phyloP scores from a whole-genome alignment of 2,888 invertebrate species.

The Leucophenga montana region DNA sequence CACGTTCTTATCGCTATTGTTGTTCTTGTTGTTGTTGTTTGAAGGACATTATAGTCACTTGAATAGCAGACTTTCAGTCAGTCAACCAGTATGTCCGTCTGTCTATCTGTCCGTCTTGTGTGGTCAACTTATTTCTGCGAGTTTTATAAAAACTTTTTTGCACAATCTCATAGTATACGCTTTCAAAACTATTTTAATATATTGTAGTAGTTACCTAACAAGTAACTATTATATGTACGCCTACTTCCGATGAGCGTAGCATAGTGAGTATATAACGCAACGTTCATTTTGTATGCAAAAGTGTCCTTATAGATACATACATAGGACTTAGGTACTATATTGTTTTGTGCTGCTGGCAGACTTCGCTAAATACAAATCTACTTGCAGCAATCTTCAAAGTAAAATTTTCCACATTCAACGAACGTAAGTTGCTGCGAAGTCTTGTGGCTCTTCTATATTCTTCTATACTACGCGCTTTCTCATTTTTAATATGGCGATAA shows the following conservation, averaged over 20 bases:
- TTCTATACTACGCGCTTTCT: not conserved
- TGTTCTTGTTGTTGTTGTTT: conserved; percentile 28
- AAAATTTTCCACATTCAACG: not conserved
- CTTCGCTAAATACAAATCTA: conserved; percentile 26
- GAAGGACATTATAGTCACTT: conserved; percentile 19
- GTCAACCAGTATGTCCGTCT: not conserved
- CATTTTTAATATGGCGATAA: conserved; percentile 41
- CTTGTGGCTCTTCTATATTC: not conserved
- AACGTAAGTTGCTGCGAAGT: no score
- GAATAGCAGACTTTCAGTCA: not conserved
- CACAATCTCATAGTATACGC: conserved; percentile 32
- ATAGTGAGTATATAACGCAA: no score
- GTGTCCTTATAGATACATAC: conserved; percentile 5
- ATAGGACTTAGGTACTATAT: not conserved
- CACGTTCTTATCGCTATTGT: conserved; percentile 26
- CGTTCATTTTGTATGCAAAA: not conserved
- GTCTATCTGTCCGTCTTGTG: not conserved
- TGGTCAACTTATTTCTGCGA: no score
- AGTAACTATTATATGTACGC: conserved; percentile 34
- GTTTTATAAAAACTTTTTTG: not conserved
- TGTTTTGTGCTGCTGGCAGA: not conserved
- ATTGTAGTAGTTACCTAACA: conserved; percentile 34
- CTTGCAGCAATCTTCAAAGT: conserved; percentile 22
- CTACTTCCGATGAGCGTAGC: not conserved
- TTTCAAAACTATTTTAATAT: conserved; percentile 57